Percentiles rank a stretch among this genome's conserved stretches.
These are phyloP conservation scores for Noctua comes DNA, from an alignment of 2,888 invertebrate species.

Conservation along the genomic window DNA sequence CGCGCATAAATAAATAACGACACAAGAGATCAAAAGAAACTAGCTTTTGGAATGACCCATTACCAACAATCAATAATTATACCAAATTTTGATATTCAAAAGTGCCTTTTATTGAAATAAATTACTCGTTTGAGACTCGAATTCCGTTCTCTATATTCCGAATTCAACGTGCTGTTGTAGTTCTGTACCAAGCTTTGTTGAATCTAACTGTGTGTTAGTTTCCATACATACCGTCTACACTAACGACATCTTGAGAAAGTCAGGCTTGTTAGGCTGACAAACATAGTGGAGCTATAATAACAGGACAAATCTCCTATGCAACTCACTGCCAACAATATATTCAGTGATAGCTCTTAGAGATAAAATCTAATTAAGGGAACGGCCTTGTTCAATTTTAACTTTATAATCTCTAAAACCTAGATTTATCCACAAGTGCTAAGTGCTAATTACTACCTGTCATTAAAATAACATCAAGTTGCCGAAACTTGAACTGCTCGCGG, in stretches of 20 bases:
- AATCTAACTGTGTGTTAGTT: neutral
- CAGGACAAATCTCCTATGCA: too few species aligned
- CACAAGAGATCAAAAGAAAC: neutral
- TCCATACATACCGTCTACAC: neutral
- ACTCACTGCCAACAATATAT: neutral
- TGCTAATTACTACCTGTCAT: conserved; percentile 28
- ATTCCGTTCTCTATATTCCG: neutral
- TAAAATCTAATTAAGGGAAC: neutral
- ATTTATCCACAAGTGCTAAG: neutral
- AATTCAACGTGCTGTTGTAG: neutral
- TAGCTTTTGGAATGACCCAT: neutral
- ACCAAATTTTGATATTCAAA: neutral
- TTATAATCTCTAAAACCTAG: neutral
- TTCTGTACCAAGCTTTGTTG: neutral
- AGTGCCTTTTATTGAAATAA: neutral
- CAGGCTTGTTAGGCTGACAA: neutral
- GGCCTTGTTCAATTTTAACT: neutral
- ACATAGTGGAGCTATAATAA: neutral
- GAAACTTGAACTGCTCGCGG: conserved; percentile 30
- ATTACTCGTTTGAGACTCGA: neutral
- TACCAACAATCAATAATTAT: neutral
- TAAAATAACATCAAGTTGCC: conserved; percentile 23
- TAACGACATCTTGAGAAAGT: neutral
- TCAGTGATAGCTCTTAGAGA: neutral
- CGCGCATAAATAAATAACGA: neutral